Conservation (phyloP, 2,113 vertebrate species). For the Bufo gargarizans region DNA sequence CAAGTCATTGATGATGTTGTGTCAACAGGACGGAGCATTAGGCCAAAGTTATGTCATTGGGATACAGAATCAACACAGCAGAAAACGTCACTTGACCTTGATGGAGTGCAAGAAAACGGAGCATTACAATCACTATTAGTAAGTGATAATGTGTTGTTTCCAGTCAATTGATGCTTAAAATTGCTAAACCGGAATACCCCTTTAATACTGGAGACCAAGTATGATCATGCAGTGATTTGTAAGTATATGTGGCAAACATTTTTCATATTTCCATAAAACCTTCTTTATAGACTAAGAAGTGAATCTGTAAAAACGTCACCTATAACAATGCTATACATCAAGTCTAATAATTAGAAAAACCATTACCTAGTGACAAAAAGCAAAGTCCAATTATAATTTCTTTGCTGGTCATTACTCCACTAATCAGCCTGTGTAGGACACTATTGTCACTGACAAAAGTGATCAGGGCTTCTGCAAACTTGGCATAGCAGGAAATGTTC, state of each 20-base stretch:
- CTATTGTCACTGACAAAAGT: constrained; percentile 96
- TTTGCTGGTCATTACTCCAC: constrained; percentile 95
- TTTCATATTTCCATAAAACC: neutral
- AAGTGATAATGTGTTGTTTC: no score
- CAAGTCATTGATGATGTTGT: no score
- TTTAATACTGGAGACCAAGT: neutral
- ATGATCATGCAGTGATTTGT: neutral
- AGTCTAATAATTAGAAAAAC: constrained; percentile 83
- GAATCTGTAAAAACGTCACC: constrained; percentile 59
- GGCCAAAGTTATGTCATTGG: no score
- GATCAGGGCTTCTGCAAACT: constrained; percentile 95
- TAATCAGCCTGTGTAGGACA: constrained; percentile 94
- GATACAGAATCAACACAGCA: no score
- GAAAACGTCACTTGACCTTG: no score
- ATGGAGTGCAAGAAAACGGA: no score
- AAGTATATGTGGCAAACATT: neutral
- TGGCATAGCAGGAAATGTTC: constrained; percentile 94
- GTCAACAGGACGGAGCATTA: no score
- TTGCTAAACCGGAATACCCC: neutral
- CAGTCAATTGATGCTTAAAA: no score
- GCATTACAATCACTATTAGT: no score
- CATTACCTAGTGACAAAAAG: constrained; percentile 94
- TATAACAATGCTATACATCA: constrained; percentile 72
- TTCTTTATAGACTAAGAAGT: neutral
- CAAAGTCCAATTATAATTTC: constrained; percentile 98